Conservation (phyloP, 1,140 invertebrate genomes). For the Danaus plexippus region DNA sequence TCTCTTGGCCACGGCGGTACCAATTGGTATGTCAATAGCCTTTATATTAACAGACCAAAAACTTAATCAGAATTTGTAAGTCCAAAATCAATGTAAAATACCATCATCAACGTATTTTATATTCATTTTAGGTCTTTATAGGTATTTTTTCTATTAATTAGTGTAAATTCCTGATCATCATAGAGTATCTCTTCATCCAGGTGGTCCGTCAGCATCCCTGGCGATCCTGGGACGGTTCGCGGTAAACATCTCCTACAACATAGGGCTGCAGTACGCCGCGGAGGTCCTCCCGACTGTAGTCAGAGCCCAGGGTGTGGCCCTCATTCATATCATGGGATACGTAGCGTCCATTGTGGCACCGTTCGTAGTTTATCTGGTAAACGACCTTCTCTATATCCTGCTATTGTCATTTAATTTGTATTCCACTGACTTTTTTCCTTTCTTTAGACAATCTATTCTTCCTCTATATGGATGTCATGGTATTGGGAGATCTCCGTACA, state of each 20-base stretch:
- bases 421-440: too few species aligned
- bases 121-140: too few species aligned
- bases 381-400: too few species aligned
- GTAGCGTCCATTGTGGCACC: constrained; percentile 86
- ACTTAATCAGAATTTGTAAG: too few species aligned
- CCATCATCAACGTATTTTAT: too few species aligned
- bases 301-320: constrained; percentile 84
- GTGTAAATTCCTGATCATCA: not conserved
- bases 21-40: constrained; percentile 71
- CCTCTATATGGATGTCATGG: too few species aligned
- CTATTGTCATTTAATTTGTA: too few species aligned
- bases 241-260: constrained; percentile 91
- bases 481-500: too few species aligned
- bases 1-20: constrained; percentile 79
- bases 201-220: constrained; percentile 77
- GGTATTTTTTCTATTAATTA: too few species aligned
- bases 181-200: constrained; percentile 52
- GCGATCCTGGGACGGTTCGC: constrained; percentile 87
- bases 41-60: too few species aligned
- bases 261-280: constrained; percentile 89
- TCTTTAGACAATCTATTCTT: too few species aligned
- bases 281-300: constrained; percentile 90
- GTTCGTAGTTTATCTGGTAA: constrained; percentile 85
- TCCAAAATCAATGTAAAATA: too few species aligned
- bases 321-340: constrained; percentile 91